Evolutionary conservation across 2,888 invertebrate species (phyloP).

Genomic region (Microctonus aethiopoides): DNA sequence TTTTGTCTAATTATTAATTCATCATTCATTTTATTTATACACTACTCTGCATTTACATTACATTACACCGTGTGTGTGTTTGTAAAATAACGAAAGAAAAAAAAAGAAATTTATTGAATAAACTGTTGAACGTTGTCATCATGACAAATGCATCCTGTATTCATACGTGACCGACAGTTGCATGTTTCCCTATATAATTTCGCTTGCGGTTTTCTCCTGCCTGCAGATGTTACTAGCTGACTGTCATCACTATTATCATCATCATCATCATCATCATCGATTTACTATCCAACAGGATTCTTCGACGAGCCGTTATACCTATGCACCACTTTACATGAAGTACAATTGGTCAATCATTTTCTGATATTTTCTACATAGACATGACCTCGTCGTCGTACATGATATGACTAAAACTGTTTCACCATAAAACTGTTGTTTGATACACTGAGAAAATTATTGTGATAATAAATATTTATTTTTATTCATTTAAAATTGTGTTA

Average conservation of each 20-base stretch:
- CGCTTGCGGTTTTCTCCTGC: constrained; percentile 17
- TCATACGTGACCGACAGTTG: constrained; percentile 28
- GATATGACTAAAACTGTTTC: too few species aligned
- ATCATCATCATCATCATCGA: constrained; percentile 2
- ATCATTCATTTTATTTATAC: too few species aligned
- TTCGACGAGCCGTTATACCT: constrained; percentile 25
- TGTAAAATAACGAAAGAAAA: too few species aligned
- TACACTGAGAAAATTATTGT: too few species aligned
- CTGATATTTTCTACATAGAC: too few species aligned
- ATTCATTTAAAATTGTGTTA: too few species aligned
- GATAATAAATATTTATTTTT: too few species aligned
- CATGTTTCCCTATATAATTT: constrained; percentile 25
- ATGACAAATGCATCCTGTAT: constrained; percentile 29
- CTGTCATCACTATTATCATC: background rate
- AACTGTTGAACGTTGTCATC: constrained; percentile 11
- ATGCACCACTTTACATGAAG: background rate
- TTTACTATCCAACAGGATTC: constrained; percentile 19
- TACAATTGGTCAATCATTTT: constrained; percentile 30
- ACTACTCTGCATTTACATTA: too few species aligned
- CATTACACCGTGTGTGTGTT: too few species aligned
- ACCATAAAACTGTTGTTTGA: too few species aligned
- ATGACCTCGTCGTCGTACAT: too few species aligned
- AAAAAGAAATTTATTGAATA: constrained; percentile 16
- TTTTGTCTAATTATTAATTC: too few species aligned
- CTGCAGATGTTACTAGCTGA: background rate